Evolutionary conservation across 2,797 vertebrate species (phyloP).

Genomic region (Urophycis tenuis): DNA sequence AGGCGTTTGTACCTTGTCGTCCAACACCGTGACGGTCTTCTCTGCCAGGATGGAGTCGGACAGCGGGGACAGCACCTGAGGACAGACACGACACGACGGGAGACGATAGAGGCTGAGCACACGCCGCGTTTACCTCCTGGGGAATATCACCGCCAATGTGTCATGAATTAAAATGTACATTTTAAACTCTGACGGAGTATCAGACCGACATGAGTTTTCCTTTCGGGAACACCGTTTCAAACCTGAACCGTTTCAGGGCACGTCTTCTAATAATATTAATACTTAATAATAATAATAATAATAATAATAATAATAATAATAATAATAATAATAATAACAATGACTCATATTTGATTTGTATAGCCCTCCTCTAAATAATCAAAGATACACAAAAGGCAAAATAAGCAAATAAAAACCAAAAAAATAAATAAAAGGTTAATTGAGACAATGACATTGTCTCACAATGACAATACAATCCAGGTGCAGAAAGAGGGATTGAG

Average conservation of each 20-base stretch:
- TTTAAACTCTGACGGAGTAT: not conserved
- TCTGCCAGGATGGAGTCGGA: constrained; percentile 96
- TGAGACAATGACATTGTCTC: not conserved
- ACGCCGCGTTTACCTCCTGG: not conserved
- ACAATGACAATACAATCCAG: too few species aligned
- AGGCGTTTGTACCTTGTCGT: constrained; percentile 70
- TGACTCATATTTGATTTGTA: too few species aligned
- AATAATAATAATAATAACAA: too few species aligned
- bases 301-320: too few species aligned
- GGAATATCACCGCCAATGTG: constrained; percentile 4
- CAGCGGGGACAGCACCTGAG: constrained; percentile 88
- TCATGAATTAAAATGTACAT: too few species aligned
- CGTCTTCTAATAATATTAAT: too few species aligned
- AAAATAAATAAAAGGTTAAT: not conserved
- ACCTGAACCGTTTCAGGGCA: too few species aligned
- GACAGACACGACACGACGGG: not conserved
- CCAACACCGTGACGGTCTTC: constrained; percentile 88
- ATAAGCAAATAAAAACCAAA: not conserved
- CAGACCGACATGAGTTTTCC: not conserved
- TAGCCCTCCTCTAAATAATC: not conserved
- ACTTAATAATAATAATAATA: too few species aligned
- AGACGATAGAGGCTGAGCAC: constrained; percentile 1
- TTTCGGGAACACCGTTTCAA: too few species aligned
- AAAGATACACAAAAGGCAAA: not conserved
- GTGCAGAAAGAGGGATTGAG: not conserved